These are phyloP conservation scores for Hippocampus zosterae DNA, from an alignment of 2,113 vertebrate species.

Conservation along the genomic window DNA sequence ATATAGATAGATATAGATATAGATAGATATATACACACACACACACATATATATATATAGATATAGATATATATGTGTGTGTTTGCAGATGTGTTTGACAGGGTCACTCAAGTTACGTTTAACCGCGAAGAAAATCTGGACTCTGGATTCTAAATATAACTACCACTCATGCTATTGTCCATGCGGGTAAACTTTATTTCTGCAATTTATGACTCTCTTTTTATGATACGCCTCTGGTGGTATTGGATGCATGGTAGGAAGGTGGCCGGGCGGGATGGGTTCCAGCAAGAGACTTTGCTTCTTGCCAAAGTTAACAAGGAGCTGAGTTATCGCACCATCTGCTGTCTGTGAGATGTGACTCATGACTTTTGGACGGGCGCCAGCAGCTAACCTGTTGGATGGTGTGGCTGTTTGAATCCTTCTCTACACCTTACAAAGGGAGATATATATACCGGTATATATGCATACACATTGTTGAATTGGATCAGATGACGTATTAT, in stretches of 20 bases:
- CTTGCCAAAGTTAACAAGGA: conserved; percentile 70
- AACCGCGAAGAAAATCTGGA: conserved; percentile 15
- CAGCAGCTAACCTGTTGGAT: conserved; percentile 47
- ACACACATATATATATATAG: too few relatives aligned
- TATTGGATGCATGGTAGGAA: conserved; percentile 24
- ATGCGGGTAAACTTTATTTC: conserved; percentile 41
- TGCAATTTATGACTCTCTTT: conserved; percentile 44
- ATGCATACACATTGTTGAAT: neutral
- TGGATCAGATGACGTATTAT: neutral
- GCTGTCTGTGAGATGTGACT: conserved; percentile 57
- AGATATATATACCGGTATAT: conserved; percentile 12
- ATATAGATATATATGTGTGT: too few relatives aligned
- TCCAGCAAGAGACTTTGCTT: conserved; percentile 41
- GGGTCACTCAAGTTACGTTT: conserved; percentile 16
- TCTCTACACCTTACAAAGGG: conserved; percentile 4
- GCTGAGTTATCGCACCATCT: conserved; percentile 61
- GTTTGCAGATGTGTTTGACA: conserved; percentile 48
- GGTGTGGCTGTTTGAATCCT: conserved; percentile 10
- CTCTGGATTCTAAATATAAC: conserved; percentile 19
- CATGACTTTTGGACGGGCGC: conserved; percentile 44
- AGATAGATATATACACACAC: too few relatives aligned
- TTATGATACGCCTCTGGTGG: conserved; percentile 31
- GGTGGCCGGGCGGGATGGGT: conserved; percentile 33
- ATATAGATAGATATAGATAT: too few relatives aligned
- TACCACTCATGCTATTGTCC: conserved; percentile 5